These are phyloP conservation scores for Astyanax mexicanus DNA, from an alignment of 2,797 vertebrate species.

Conservation along the genomic window DNA sequence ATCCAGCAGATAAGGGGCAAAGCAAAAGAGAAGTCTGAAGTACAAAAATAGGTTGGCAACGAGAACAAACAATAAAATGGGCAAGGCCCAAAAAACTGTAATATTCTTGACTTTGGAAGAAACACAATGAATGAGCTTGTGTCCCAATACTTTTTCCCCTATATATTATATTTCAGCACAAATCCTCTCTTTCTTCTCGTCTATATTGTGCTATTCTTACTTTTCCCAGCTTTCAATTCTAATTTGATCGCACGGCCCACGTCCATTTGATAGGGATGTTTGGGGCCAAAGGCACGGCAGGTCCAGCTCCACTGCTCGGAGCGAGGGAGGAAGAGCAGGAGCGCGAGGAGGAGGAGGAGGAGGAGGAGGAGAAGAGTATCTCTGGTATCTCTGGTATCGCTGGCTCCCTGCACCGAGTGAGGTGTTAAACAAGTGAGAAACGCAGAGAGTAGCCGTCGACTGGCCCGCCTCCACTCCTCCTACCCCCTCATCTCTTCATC, in stretches of 20 bases:
- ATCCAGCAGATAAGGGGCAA: no score
- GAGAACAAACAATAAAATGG: no score
- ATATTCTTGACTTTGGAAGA: no score
- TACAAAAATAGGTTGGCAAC: no score
- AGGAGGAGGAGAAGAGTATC: no score
- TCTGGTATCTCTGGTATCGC: no score
- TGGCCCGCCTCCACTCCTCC: constrained; percentile 78
- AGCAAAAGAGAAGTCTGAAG: no score
- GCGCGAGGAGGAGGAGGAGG: constrained; percentile 38
- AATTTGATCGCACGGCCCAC: constrained; percentile 45
- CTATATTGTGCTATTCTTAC: neutral
- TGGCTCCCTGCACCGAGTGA: constrained; percentile 72
- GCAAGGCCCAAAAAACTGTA: no score
- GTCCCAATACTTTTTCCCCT: no score
- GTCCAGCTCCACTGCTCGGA: constrained; percentile 40
- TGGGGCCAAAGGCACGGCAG: constrained; percentile 48
- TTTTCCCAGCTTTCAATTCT: constrained; percentile 14
- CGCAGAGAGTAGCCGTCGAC: constrained; percentile 68
- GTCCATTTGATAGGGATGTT: constrained; percentile 31
- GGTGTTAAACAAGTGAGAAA: constrained; percentile 83
- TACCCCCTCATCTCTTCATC: constrained; percentile 75
- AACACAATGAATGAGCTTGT: no score
- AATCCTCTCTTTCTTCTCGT: neutral
- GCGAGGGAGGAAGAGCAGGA: constrained; percentile 27
- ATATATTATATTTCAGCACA: neutral